Evolutionary conservation across 2,888 invertebrate species (phyloP).

Genomic region (Magallana nippona): DNA sequence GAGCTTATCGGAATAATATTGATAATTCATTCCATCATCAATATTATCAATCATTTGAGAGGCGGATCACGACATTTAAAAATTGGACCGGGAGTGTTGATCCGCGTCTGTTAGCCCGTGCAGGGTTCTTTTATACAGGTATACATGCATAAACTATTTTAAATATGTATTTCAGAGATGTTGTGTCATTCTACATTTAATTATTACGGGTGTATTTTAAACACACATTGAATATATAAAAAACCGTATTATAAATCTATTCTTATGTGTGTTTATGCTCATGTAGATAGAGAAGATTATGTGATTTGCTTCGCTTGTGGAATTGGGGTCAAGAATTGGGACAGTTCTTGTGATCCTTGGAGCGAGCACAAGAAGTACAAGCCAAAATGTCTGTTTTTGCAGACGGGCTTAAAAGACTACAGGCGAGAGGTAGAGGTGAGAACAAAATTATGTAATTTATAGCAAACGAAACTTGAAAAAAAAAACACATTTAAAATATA

Average conservation of each 20-base stretch:
- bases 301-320: conserved; percentile 1
- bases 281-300: background rate
- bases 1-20: background rate
- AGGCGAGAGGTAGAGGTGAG: background rate
- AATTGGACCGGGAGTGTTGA: background rate
- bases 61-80: background rate
- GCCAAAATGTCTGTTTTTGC: background rate
- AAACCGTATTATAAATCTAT: background rate
- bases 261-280: background rate
- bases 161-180: too few relatives aligned
- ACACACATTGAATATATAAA: background rate
- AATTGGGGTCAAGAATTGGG: background rate
- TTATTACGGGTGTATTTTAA: background rate
- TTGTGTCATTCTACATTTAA: too few relatives aligned
- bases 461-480: too few relatives aligned
- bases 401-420: background rate
- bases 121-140: conserved; percentile 17
- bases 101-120: conserved; percentile 7
- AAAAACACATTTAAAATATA: too few relatives aligned
- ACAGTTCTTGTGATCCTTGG: conserved; percentile 30
- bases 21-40: background rate
- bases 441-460: too few relatives aligned
- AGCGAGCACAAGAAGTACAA: background rate
- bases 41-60: background rate
- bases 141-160: background rate